Evolutionary conservation across 64 coral and sea anemone species (phyloP).

Genomic region (Trachythela sp.): DNA sequence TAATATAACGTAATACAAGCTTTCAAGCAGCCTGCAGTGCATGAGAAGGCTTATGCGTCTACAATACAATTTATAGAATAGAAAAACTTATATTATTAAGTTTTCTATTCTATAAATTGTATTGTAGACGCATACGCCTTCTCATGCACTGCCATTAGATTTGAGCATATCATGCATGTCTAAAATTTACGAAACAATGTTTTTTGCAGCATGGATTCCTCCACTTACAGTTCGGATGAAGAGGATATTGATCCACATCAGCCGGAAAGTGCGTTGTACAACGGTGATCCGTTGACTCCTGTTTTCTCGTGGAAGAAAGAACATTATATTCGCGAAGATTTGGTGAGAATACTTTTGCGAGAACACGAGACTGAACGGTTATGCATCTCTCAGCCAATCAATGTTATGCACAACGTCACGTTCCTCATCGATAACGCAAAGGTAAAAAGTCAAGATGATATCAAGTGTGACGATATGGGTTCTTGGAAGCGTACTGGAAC

Average conservation of each 20-base stretch:
- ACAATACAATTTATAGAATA: too few species aligned
- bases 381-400: background rate
- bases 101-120: too few species aligned
- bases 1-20: too few species aligned
- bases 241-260: background rate
- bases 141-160: too few species aligned
- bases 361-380: background rate
- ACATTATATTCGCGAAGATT: background rate
- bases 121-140: too few species aligned
- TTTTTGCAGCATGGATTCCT: too few species aligned
- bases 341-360: background rate
- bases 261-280: background rate
- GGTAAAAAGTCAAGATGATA: background rate
- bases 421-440: background rate
- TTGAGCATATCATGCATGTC: too few species aligned
- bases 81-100: too few species aligned
- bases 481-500: background rate
- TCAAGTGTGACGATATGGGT: conserved; percentile 15
- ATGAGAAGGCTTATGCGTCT: too few species aligned
- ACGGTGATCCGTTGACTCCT: background rate
- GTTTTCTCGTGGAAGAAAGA: background rate
- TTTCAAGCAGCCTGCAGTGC: too few species aligned
- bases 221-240: background rate
- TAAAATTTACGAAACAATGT: too few species aligned
- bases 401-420: background rate